Percentiles rank a stretch among this genome's conserved stretches.
Conservation (phyloP, 2,888 invertebrate species). For the Gibbula magus region DNA sequence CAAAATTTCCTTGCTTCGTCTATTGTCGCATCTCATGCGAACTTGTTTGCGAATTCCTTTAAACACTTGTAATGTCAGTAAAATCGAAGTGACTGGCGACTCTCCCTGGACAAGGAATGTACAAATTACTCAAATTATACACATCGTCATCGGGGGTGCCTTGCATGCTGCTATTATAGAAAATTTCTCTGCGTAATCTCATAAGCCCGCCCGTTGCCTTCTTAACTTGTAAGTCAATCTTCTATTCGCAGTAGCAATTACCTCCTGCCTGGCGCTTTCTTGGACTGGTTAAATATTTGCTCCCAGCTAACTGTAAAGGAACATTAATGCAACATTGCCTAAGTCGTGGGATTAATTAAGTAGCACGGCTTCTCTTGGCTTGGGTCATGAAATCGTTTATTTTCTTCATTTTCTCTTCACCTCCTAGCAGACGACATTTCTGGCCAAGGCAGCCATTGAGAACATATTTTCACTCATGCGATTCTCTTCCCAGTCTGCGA, state of each 20-base stretch:
- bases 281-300: constrained; percentile 22
- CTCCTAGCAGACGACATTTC: constrained; percentile 10
- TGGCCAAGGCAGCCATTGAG: background rate
- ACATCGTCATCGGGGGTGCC: constrained; percentile 11
- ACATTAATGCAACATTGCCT: constrained; percentile 27
- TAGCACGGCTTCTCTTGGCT: constrained; percentile 6
- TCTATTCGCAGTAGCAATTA: constrained; percentile 21
- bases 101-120: background rate
- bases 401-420: constrained; percentile 21
- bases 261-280: background rate
- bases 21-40: constrained; percentile 16
- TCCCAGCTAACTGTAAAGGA: constrained; percentile 26
- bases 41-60: constrained; percentile 25
- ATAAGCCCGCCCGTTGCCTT: constrained; percentile 20
- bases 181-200: constrained; percentile 15
- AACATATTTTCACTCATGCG: constrained; percentile 12
- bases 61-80: constrained; percentile 19
- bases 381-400: constrained; percentile 20
- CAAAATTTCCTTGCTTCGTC: background rate
- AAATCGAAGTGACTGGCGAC: constrained; percentile 24
- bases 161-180: constrained; percentile 21
- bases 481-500: constrained; percentile 14
- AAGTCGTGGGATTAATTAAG: constrained; percentile 26
- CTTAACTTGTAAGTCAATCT: constrained; percentile 30
- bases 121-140: constrained; percentile 21